Evolutionary conservation across 2,888 invertebrate species (phyloP).

Genomic region (Melikaiella ostensackeni): DNA sequence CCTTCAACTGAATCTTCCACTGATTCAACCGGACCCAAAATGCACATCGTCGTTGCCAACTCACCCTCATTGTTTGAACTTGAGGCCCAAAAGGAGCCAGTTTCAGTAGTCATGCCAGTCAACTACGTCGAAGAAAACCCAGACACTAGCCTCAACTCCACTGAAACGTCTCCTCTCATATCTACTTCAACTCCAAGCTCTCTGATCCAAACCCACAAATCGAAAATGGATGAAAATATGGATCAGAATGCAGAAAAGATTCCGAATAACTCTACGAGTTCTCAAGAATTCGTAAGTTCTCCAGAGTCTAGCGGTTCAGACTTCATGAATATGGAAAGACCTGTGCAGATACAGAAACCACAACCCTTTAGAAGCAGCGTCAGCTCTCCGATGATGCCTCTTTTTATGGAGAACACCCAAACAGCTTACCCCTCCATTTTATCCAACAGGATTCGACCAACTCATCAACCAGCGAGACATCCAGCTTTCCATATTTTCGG

Average conservation of each 20-base stretch:
- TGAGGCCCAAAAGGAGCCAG: conserved; percentile 53
- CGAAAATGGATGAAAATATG: neutral
- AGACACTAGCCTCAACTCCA: conserved; percentile 8
- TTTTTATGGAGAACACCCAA: neutral
- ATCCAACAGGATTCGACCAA: conserved; percentile 13
- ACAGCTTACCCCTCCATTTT: neutral
- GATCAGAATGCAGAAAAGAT: neutral
- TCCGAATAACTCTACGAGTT: conserved; percentile 34
- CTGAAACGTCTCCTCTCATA: neutral
- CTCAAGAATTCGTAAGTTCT: neutral
- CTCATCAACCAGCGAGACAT: conserved; percentile 40
- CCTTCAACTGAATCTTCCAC: conserved; percentile 11
- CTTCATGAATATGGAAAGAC: conserved; percentile 32
- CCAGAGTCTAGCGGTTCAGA: neutral
- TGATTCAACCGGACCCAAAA: conserved; percentile 47
- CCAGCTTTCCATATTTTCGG: conserved; percentile 33
- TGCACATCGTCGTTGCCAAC: conserved; percentile 68
- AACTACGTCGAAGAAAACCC: conserved; percentile 59
- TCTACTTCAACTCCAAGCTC: neutral
- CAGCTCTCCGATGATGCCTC: conserved; percentile 29
- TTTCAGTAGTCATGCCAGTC: conserved; percentile 66
- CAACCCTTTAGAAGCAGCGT: conserved; percentile 39
- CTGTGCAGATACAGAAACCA: conserved; percentile 44
- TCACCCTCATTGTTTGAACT: conserved; percentile 51
- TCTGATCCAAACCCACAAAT: neutral